Conservation (phyloP, 2,113 vertebrate species). For the Malurus cyaneus region DNA sequence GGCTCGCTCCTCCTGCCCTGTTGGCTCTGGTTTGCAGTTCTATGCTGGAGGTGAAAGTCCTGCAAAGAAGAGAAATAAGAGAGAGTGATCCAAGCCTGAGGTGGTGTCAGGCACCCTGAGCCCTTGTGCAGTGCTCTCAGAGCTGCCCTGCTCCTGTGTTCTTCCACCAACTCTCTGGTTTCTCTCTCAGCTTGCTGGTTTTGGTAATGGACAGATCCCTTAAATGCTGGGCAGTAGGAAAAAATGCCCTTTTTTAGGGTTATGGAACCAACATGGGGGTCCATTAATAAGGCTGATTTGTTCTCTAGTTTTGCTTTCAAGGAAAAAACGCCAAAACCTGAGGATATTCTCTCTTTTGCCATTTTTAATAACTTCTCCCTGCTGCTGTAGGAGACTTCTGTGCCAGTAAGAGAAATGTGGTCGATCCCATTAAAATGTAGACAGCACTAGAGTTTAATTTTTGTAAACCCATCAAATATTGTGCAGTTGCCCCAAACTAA, state of each 20-base stretch:
- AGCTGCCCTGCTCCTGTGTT: not conserved
- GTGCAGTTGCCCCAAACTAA: not conserved
- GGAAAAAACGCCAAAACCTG: not conserved
- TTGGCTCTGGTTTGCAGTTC: not conserved
- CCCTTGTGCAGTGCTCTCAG: accelerated
- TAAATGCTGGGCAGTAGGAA: not conserved
- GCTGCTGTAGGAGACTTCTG: not conserved
- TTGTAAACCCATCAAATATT: not conserved
- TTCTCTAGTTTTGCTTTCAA: not conserved
- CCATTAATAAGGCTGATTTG: not conserved
- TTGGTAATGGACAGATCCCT: not conserved
- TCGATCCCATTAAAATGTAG: not conserved
- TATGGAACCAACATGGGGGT: accelerated
- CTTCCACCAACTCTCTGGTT: not conserved
- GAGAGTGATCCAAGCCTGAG: not conserved
- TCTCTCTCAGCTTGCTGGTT: not conserved
- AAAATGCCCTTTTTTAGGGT: not conserved
- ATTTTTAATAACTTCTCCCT: not conserved
- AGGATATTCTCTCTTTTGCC: not conserved
- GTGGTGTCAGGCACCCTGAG: not conserved
- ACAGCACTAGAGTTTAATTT: not conserved
- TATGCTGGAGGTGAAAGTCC: not conserved
- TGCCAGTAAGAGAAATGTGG: not conserved
- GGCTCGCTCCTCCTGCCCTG: not conserved
- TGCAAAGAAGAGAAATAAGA: not conserved